These are phyloP conservation scores for Vulpes lagopus DNA, from an alignment of 2,113 vertebrate species.

Conservation along the genomic window DNA sequence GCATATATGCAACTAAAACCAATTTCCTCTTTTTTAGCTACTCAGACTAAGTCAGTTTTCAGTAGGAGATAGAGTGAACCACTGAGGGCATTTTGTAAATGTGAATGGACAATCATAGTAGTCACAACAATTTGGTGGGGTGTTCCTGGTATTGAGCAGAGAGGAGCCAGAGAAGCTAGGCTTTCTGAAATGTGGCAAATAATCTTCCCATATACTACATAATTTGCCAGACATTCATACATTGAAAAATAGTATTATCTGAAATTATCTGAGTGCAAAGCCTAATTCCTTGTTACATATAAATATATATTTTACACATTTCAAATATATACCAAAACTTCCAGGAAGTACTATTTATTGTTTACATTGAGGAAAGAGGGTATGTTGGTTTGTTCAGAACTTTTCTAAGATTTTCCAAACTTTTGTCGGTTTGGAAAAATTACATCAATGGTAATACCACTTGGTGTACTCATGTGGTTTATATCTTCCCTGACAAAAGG, in stretches of 20 bases:
- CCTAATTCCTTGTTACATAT: not conserved
- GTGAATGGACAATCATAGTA: not conserved
- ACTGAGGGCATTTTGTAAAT: not conserved
- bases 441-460: not conserved
- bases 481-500: not conserved
- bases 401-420: not conserved
- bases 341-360: not conserved
- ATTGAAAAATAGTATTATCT: constrained; percentile 15
- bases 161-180: not conserved
- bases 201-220: not conserved
- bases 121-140: not conserved
- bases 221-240: not conserved
- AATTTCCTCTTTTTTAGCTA: constrained; percentile 2
- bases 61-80: not conserved
- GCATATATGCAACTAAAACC: constrained; percentile 28
- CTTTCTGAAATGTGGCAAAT: not conserved
- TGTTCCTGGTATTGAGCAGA: not conserved
- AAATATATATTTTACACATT: not conserved
- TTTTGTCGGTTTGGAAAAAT: constrained; percentile 22
- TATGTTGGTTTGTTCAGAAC: not conserved
- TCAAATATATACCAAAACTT: not conserved
- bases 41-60: not conserved
- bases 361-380: not conserved
- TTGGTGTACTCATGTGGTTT: not conserved
- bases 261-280: not conserved